Percentiles rank a stretch among this genome's conserved stretches.
Conservation (phyloP, 2,888 invertebrate species). For the Saturnia japonica region DNA sequence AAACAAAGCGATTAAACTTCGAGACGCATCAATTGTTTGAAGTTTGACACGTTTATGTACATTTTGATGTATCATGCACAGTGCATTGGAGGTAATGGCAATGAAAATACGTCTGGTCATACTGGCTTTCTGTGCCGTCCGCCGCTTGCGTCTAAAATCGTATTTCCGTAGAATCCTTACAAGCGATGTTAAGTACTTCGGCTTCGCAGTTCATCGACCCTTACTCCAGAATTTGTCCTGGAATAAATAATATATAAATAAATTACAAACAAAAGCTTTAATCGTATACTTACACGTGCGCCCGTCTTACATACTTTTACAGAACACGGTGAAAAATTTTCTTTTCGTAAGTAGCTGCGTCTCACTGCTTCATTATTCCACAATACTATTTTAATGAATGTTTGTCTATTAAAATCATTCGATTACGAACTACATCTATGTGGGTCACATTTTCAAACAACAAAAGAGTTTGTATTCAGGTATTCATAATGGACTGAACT, state of each 20-base stretch:
- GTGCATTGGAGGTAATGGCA: slow-evolving; percentile 43
- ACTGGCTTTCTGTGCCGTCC: slow-evolving; percentile 52
- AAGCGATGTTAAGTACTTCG: slow-evolving; percentile 78
- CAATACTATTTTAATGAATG: not conserved
- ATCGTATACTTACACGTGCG: slow-evolving; percentile 41
- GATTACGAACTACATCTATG: slow-evolving; percentile 67
- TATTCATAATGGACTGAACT: slow-evolving; percentile 62
- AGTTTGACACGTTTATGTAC: slow-evolving; percentile 40
- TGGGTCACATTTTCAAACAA: slow-evolving; percentile 66
- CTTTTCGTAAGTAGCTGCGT: slow-evolving; percentile 39
- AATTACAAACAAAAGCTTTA: slow-evolving; percentile 58
- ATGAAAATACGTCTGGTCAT: slow-evolving; percentile 44
- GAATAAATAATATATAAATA: slow-evolving; percentile 55
- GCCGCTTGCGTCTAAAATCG: slow-evolving; percentile 73
- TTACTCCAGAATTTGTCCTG: slow-evolving; percentile 62
- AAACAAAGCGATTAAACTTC: slow-evolving; percentile 49
- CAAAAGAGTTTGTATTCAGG: slow-evolving; percentile 64
- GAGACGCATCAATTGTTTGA: slow-evolving; percentile 47
- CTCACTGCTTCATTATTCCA: slow-evolving; percentile 42
- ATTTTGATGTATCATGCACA: slow-evolving; percentile 30
- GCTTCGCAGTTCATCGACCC: slow-evolving; percentile 79
- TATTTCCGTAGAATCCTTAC: slow-evolving; percentile 82
- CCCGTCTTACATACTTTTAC: slow-evolving; percentile 27
- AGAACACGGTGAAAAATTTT: slow-evolving; percentile 46
- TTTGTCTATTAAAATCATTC: slow-evolving; percentile 37